phyloP scores from a whole-genome alignment of 2,888 invertebrate genomes.

The Dasypolia templi region DNA sequence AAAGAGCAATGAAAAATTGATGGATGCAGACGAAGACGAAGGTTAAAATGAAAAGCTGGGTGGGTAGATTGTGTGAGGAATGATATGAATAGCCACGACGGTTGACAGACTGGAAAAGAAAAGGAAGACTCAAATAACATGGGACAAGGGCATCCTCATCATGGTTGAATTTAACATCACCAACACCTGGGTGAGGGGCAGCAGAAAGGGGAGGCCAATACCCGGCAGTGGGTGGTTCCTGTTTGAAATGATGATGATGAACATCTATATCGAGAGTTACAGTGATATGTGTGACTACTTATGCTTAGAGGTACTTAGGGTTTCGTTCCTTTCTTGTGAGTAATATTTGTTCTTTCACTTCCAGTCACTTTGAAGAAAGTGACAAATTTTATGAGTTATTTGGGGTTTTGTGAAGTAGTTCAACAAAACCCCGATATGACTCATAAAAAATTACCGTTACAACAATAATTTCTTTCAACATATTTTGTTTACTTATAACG shows the following conservation, averaged over 20 bases:
- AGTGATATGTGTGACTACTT: neutral
- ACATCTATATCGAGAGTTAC: neutral
- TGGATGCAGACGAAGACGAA: neutral
- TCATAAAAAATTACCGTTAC: constrained; percentile 71
- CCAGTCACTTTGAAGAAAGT: constrained; percentile 54
- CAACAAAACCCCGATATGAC: constrained; percentile 64
- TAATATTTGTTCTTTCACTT: constrained; percentile 46
- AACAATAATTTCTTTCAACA: constrained; percentile 55
- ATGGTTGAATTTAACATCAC: neutral
- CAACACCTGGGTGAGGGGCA: neutral
- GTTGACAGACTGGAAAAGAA: neutral
- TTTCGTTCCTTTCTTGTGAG: constrained; percentile 29
- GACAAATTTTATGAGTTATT: too few species aligned
- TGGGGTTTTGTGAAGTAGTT: too few species aligned
- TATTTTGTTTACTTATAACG: constrained; percentile 71
- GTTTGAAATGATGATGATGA: neutral
- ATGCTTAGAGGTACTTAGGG: neutral
- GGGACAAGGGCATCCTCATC: neutral
- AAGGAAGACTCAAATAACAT: neutral
- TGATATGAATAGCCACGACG: neutral
- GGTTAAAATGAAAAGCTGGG: neutral
- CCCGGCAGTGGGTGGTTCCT: neutral
- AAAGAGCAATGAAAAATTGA: neutral
- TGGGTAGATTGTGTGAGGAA: neutral
- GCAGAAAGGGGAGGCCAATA: neutral